These are phyloP conservation scores for Byasa hedistus DNA, from an alignment of 2,888 invertebrate genomes.

Conservation along the genomic window DNA sequence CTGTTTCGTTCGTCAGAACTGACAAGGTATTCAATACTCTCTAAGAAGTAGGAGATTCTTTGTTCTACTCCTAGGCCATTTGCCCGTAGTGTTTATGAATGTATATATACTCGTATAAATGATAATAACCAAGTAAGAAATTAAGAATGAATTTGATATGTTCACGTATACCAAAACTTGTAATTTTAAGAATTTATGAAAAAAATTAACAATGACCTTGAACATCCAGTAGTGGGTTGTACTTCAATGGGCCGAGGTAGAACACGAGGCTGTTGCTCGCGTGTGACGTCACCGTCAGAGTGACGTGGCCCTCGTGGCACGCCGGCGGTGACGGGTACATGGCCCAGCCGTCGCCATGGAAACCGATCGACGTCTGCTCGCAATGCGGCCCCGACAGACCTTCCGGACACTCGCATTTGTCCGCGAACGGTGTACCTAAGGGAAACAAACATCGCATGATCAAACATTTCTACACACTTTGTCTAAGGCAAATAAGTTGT, in stretches of 20 bases:
- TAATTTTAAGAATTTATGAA: not conserved
- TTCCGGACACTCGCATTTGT: slow-evolving; percentile 89
- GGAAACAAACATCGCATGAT: not conserved
- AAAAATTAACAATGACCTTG: slow-evolving; percentile 72
- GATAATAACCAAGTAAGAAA: no score
- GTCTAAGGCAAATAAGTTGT: not conserved
- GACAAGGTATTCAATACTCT: no score
- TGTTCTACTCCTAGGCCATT: no score
- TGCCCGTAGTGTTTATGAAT: no score
- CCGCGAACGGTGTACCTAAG: slow-evolving; percentile 78
- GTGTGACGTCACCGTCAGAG: slow-evolving; percentile 89
- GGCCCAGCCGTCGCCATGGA: slow-evolving; percentile 95
- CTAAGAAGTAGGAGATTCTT: no score
- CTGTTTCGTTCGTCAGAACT: no score
- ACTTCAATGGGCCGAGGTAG: slow-evolving; percentile 91
- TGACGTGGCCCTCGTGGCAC: slow-evolving; percentile 90
- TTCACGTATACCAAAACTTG: no score
- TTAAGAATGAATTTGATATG: no score
- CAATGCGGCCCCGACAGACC: slow-evolving; percentile 93
- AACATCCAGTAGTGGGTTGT: slow-evolving; percentile 82
- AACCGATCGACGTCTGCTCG: slow-evolving; percentile 92
- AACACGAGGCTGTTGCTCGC: slow-evolving; percentile 90
- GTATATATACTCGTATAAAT: no score
- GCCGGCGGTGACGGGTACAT: slow-evolving; percentile 93
- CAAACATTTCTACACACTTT: no score